phyloP scores from a whole-genome alignment of 2,888 invertebrate genomes.

The Agrochola circellaris region DNA sequence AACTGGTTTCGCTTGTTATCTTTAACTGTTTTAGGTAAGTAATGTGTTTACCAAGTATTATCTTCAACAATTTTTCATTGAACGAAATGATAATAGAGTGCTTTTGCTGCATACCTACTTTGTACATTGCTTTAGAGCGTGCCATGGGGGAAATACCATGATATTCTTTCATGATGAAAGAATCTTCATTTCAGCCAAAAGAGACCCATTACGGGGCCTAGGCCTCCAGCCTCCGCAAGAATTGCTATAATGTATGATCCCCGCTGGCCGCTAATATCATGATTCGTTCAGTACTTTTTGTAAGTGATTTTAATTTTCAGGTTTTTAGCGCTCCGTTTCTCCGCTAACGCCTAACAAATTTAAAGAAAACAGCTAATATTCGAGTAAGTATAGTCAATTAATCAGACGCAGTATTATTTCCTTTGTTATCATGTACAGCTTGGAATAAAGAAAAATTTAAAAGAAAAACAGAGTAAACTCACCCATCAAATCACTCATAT shows the following conservation, averaged over 20 bases:
- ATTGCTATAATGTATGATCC: not conserved
- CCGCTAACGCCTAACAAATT: not conserved
- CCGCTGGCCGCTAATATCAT: not conserved
- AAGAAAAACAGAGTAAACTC: not conserved
- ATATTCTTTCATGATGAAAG: not conserved
- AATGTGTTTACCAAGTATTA: conserved; percentile 39
- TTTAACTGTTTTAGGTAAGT: conserved; percentile 43
- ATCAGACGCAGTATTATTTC: not conserved
- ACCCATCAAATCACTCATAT: not conserved
- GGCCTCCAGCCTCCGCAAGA: not conserved
- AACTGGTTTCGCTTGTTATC: conserved; percentile 62
- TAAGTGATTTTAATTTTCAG: not conserved
- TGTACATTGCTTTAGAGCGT: conserved; percentile 17
- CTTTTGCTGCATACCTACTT: not conserved
- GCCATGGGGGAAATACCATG: conserved; percentile 9
- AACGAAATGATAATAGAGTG: conserved; percentile 7
- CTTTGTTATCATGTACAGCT: not conserved
- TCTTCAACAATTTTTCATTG: conserved; percentile 38
- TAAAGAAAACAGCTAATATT: not conserved
- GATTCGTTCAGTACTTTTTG: not conserved
- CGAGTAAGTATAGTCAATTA: not conserved
- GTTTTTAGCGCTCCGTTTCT: not conserved
- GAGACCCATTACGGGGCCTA: not conserved
- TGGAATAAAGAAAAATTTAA: not conserved
- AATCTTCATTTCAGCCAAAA: not conserved